phyloP scores from a whole-genome alignment of 2,888 invertebrate species.

The Exocentrus adspersus region DNA sequence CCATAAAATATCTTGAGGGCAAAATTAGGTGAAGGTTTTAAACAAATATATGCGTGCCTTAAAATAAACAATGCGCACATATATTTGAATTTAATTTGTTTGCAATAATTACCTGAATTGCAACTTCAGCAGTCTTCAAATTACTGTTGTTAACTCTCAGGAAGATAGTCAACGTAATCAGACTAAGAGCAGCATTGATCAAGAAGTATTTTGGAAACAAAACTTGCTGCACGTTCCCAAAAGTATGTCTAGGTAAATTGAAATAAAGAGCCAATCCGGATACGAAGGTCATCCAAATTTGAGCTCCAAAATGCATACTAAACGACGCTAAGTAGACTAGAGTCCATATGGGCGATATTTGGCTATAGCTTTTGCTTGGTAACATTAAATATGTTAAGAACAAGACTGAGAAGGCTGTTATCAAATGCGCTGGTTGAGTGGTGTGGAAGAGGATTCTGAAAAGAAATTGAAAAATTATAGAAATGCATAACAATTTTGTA shows the following conservation, averaged over 20 bases:
- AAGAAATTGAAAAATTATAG: constrained; percentile 52
- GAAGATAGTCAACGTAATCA: constrained; percentile 78
- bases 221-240: constrained; percentile 87
- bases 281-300: constrained; percentile 93
- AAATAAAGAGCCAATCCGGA: constrained; percentile 90
- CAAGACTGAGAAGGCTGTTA: constrained; percentile 72
- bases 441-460: constrained; percentile 77
- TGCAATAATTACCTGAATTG: constrained; percentile 67
- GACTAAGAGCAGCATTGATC: constrained; percentile 78
- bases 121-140: constrained; percentile 65
- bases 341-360: constrained; percentile 65
- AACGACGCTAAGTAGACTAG: constrained; percentile 82
- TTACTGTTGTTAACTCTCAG: constrained; percentile 70
- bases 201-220: constrained; percentile 89
- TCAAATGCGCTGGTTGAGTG: constrained; percentile 82
- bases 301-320: constrained; percentile 84
- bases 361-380: constrained; percentile 55
- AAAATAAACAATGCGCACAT: too few relatives aligned
- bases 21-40: neutral
- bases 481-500: too few relatives aligned
- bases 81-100: too few relatives aligned
- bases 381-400: constrained; percentile 66
- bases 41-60: neutral
- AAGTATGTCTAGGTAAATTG: constrained; percentile 84
- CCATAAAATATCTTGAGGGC: neutral